Base-by-base conservation (phyloP, 2,113 vertebrate species). In the Corythornis madagascariensis region DNA sequence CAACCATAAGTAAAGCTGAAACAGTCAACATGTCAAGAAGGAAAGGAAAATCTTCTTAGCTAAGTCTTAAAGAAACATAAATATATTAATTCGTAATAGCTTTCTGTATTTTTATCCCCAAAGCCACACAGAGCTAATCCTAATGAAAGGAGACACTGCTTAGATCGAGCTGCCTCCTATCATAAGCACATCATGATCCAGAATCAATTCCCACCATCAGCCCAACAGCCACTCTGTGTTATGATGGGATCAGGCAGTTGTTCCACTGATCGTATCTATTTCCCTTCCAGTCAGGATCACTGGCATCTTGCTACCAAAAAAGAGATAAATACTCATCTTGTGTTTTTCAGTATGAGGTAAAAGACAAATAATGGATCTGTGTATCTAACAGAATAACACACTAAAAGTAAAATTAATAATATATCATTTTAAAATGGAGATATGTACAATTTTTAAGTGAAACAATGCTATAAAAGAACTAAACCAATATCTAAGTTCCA, bases 161-260 rank as follows among this genome's bases (percentile, higher is more conserved):
- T 70, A 72, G 31, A 77, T 3, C 33, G 45, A 69, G 38, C 86
- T 65, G 25, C 16, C 15, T 79, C 20, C 40, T 84, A 29, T 64
- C 55, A 73, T 2, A 80, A 42, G 26, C 69, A 84, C 71, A 92
- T 82, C 53, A 77, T 91, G 81, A 92, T 69, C 57, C 56, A 33
- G 55, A 97, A 96, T 87, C 65, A 93, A 66, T 90, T 90, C 78
- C 33, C 33, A 92, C 53, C 61, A 71, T 8, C 76, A 72, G 35
- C 35, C 64, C 71, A 88, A 86, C 48, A 74, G 60, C 47, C 35
- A 70, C 25, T 33, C 24, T 20, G 43, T n/a, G 57, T 29, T 70
- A 42, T 45, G 74, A 88, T 65, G 31, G 40, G 60, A 75, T 74
- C 59, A 61, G 57, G 4, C 70, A 77, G 64, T 4, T 91, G 25